A percentile compares a stretch with the other conserved stretches of the same genome.
These are phyloP conservation scores for Leptocoma aspasia DNA, from an alignment of 2,113 vertebrate genomes.

Conservation along the genomic window DNA sequence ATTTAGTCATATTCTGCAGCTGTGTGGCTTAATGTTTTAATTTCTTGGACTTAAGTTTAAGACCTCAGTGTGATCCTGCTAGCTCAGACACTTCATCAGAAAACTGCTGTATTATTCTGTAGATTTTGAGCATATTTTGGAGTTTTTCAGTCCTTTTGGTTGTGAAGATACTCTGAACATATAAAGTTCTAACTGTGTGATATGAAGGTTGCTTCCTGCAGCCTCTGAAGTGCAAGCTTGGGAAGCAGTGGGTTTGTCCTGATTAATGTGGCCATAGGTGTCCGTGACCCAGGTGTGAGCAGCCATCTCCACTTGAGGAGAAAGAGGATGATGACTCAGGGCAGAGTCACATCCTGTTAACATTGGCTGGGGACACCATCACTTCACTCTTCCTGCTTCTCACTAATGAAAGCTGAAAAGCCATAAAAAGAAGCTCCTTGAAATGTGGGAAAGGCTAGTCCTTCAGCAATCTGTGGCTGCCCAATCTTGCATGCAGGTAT, in stretches of 20 bases:
- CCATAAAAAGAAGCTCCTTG: not conserved
- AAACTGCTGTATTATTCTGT: not conserved
- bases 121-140: not conserved
- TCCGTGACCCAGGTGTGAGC: not conserved
- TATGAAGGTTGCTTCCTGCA: not conserved
- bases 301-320: not conserved
- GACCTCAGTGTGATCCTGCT: not conserved
- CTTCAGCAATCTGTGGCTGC: not conserved
- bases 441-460: not conserved
- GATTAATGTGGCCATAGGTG: not conserved
- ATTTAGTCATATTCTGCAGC: not conserved
- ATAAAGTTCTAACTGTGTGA: fast-evolving
- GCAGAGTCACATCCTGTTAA: not conserved
- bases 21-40: not conserved
- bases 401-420: not conserved
- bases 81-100: not conserved
- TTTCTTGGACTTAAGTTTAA: not conserved
- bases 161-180: not conserved
- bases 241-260: not conserved
- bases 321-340: not conserved
- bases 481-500: not conserved
- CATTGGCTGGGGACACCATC: fast-evolving
- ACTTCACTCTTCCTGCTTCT: not conserved
- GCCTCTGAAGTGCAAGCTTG: not conserved
- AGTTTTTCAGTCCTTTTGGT: not conserved